Conservation (phyloP, 1,140 invertebrate species). For the Drosophila sulfurigaster region DNA sequence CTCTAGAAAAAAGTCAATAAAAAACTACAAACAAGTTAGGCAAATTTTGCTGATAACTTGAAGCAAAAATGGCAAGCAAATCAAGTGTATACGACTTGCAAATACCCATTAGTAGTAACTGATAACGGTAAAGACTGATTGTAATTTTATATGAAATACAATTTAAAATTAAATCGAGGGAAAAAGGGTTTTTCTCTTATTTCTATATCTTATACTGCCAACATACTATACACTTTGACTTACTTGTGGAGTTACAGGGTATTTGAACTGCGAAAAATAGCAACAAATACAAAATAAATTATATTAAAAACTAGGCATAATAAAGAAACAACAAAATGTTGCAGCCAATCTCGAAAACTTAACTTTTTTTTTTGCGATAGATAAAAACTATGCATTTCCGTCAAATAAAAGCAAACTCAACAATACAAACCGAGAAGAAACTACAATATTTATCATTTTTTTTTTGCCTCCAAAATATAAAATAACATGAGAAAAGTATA, state of each 20-base stretch:
- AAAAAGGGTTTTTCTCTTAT: too few species aligned
- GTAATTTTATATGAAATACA: too few species aligned
- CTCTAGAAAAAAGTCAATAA: constrained; percentile 31
- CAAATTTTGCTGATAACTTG: constrained; percentile 61
- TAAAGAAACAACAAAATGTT: constrained; percentile 19
- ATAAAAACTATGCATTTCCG: constrained; percentile 68
- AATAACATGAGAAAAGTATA: not conserved
- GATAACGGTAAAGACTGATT: too few species aligned
- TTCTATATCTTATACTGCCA: not conserved
- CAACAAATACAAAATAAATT: constrained; percentile 29
- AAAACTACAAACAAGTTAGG: constrained; percentile 50
- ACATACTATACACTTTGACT: not conserved
- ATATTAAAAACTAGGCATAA: constrained; percentile 15
- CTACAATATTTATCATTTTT: not conserved
- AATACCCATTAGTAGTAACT: constrained; percentile 9
- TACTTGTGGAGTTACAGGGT: not conserved
- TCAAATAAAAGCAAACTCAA: constrained; percentile 52
- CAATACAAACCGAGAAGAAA: constrained; percentile 39
- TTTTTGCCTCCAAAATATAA: not conserved
- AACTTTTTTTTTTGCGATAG: constrained; percentile 17
- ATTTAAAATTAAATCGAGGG: too few species aligned
- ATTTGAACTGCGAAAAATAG: constrained; percentile 19
- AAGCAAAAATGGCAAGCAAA: constrained; percentile 7
- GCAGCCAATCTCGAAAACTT: constrained; percentile 34
- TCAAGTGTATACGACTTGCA: not conserved